Evolutionary conservation across 2,888 invertebrate genomes (phyloP).

Genomic region (Campoplex capitator): DNA sequence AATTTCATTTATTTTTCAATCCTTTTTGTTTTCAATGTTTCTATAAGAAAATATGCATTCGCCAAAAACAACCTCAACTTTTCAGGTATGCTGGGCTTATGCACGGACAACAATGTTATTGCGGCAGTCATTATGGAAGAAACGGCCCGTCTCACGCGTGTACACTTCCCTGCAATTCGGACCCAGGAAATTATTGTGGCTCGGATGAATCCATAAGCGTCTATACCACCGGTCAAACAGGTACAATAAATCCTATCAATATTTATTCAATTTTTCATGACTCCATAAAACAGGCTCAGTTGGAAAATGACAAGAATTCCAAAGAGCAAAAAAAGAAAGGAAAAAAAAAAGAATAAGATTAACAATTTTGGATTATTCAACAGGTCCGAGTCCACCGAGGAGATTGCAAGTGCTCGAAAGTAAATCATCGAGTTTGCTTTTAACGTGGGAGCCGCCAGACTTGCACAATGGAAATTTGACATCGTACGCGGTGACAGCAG

Average conservation of each 20-base stretch:
- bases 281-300: background rate
- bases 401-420: conserved; percentile 86
- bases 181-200: conserved; percentile 89
- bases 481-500: conserved; percentile 84
- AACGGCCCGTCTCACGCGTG: conserved; percentile 83
- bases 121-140: conserved; percentile 84
- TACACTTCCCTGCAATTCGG: conserved; percentile 87
- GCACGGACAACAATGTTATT: conserved; percentile 85
- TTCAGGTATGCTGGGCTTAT: conserved; percentile 85
- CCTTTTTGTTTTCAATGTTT: background rate
- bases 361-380: background rate
- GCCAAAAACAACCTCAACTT: background rate
- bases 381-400: conserved; percentile 90
- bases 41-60: background rate
- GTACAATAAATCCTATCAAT: conserved; percentile 72
- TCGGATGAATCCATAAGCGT: conserved; percentile 89
- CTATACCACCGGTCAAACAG: conserved; percentile 88
- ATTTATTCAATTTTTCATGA: background rate
- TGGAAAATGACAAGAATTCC: background rate
- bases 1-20: background rate
- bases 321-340: no score
- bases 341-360: background rate
- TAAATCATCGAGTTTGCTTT: conserved; percentile 83
- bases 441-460: conserved; percentile 85
- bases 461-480: conserved; percentile 85